Conservation (phyloP, 2,113 vertebrate species). For the Elaphurus davidianus region DNA sequence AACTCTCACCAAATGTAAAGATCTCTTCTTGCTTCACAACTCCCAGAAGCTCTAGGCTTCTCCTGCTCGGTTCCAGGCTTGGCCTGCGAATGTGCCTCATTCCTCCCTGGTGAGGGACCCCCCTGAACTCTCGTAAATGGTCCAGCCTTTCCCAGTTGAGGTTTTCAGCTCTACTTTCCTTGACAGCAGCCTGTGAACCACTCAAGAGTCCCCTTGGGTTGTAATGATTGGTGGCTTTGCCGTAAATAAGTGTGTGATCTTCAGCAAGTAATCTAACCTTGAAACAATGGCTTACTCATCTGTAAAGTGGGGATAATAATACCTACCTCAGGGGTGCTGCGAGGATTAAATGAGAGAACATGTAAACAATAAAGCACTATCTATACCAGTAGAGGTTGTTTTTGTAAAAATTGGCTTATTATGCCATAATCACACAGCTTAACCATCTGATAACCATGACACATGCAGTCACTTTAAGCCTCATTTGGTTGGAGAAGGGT, state of each 20-base stretch:
- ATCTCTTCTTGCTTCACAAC: background rate
- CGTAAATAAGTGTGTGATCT: background rate
- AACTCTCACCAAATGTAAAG: background rate
- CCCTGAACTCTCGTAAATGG: background rate
- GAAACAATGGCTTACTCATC: background rate
- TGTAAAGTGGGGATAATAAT: constrained; percentile 62
- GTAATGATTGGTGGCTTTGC: constrained; percentile 34
- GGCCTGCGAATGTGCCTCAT: constrained; percentile 59
- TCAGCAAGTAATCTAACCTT: background rate
- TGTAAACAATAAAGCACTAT: constrained; percentile 62
- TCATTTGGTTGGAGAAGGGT: background rate
- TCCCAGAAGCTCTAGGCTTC: background rate
- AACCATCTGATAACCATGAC: background rate
- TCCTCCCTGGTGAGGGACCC: background rate
- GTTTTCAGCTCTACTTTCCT: constrained; percentile 43
- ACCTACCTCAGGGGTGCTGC: constrained; percentile 75
- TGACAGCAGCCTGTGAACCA: constrained; percentile 62
- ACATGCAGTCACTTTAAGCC: background rate
- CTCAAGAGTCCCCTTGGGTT: constrained; percentile 61
- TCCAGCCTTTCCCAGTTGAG: constrained; percentile 4
- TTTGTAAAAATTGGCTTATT: background rate
- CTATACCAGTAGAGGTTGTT: background rate
- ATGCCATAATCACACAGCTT: background rate
- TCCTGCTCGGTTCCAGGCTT: constrained; percentile 25
- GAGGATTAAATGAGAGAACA: constrained; percentile 25